Percentiles rank a stretch among this genome's conserved stretches.
Conservation (phyloP, 1,140 invertebrate genomes). For the Halesus radiatus region DNA sequence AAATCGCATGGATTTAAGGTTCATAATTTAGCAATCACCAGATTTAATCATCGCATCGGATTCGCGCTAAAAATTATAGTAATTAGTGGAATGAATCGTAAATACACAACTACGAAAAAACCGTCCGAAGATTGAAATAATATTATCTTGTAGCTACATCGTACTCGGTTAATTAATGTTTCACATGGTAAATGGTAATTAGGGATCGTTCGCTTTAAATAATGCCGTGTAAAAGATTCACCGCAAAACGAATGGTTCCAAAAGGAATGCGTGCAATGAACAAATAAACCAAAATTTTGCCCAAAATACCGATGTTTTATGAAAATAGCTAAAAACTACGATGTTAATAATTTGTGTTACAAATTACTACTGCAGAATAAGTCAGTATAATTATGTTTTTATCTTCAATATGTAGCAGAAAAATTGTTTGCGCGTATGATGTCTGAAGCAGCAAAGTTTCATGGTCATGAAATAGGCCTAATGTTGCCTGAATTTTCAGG, state of each 20-base stretch:
- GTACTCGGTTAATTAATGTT: neutral
- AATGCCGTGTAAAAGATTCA: neutral
- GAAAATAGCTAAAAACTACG: no score
- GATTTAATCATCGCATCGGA: no score
- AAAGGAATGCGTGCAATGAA: neutral
- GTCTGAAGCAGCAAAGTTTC: no score
- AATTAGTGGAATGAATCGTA: neutral
- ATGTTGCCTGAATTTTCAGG: no score
- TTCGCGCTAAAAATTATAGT: neutral
- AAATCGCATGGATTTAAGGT: no score
- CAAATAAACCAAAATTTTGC: neutral
- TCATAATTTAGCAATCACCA: no score
- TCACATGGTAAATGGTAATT: constrained; percentile 9
- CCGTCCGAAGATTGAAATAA: neutral
- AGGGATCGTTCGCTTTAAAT: neutral
- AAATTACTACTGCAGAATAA: no score
- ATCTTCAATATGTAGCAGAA: no score
- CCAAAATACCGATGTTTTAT: neutral
- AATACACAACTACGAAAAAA: neutral
- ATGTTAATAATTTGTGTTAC: no score
- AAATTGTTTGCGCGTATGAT: no score
- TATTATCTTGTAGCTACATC: neutral
- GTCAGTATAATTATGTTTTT: no score
- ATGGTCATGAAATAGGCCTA: no score
- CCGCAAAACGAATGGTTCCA: neutral